Conservation (phyloP, 2,113 vertebrate genomes). For the Pelusios castaneus region DNA sequence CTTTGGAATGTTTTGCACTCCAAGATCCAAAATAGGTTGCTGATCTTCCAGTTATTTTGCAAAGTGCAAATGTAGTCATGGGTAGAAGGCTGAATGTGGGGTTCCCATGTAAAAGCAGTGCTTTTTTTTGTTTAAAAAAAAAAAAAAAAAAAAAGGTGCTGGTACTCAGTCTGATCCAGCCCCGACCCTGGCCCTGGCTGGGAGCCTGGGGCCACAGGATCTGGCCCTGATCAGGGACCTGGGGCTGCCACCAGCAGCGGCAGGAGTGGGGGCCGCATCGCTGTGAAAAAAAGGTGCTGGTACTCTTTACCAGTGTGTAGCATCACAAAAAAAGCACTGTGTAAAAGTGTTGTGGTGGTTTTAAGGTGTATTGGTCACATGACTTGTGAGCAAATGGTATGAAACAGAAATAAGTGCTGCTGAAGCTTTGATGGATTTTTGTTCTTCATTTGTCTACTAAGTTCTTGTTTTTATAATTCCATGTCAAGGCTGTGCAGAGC, state of each 20-base stretch:
- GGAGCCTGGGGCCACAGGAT: no score
- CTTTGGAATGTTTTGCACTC: background rate
- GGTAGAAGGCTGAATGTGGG: background rate
- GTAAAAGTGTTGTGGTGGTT: background rate
- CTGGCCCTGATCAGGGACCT: no score
- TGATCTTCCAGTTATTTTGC: background rate
- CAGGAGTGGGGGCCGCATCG: no score
- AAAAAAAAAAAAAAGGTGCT: no score
- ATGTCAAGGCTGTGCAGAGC: background rate
- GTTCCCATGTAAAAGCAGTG: background rate
- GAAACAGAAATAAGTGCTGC: background rate
- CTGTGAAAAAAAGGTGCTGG: no score
- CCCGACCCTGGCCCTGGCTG: no score
- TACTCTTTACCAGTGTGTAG: no score
- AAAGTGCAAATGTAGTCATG: background rate
- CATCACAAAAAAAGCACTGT: no score
- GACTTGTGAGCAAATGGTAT: background rate
- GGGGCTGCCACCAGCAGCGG: no score
- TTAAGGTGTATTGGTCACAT: background rate
- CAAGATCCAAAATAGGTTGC: background rate
- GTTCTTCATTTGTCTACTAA: background rate
- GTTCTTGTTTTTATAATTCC: background rate
- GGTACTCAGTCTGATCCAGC: no score
- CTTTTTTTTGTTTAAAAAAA: no score
- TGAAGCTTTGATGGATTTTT: background rate